Evolutionary conservation across 1,140 invertebrate genomes (phyloP).

Genomic region (Eriosoma lanigerum): DNA sequence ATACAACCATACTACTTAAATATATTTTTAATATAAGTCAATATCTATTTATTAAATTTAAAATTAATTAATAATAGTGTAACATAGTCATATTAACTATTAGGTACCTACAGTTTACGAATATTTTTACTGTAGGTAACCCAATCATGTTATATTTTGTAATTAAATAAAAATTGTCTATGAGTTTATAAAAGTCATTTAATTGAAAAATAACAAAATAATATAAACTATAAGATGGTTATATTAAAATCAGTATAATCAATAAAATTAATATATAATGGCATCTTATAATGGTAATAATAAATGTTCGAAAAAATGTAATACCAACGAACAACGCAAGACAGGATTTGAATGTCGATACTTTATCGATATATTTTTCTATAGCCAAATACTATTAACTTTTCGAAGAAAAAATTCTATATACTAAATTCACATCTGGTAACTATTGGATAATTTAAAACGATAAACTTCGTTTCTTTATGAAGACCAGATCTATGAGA

Average conservation of each 20-base stretch:
- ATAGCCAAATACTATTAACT: constrained; percentile 13
- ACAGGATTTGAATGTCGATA: background rate
- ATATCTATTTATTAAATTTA: background rate
- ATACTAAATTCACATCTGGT: constrained; percentile 31
- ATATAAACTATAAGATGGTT: background rate
- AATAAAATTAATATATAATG: too few species aligned
- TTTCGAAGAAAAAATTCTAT: constrained; percentile 5
- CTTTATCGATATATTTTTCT: background rate
- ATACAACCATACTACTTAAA: background rate
- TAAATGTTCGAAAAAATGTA: too few species aligned
- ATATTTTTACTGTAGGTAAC: too few species aligned
- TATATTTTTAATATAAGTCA: background rate
- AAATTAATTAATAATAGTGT: background rate
- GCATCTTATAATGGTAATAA: too few species aligned
- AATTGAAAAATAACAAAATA: too few species aligned
- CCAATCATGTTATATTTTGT: too few species aligned
- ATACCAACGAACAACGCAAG: background rate
- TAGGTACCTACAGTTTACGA: too few species aligned
- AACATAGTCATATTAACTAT: background rate
- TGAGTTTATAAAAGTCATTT: too few species aligned
- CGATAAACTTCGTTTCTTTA: constrained; percentile 25
- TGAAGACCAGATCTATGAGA: constrained; percentile 24
- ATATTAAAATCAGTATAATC: too few species aligned
- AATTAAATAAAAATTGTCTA: too few species aligned
- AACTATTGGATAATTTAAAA: constrained; percentile 29